Conservation (phyloP, 2,113 vertebrate genomes). For the Callipepla squamata region DNA sequence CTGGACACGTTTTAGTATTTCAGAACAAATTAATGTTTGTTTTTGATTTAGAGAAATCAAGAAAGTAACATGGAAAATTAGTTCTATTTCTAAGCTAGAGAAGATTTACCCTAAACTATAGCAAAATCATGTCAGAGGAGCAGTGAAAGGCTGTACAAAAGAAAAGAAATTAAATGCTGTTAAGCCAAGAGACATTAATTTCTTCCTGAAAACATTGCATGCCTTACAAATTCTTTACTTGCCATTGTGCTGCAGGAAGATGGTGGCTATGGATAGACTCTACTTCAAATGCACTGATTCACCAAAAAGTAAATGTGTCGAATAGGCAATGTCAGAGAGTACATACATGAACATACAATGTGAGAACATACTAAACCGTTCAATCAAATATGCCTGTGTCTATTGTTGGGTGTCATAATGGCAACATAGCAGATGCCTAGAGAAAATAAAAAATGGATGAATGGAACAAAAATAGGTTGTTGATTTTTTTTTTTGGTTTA, state of each 20-base stretch:
- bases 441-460: not conserved
- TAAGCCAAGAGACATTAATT: not conserved
- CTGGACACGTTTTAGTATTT: not conserved
- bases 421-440: not conserved
- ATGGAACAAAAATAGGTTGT: not conserved
- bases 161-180: not conserved
- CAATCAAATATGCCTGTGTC: not conserved
- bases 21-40: not conserved
- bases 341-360: not conserved
- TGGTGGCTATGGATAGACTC: not conserved
- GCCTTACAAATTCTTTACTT: not conserved
- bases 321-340: not conserved
- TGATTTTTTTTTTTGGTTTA: not conserved
- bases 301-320: not conserved
- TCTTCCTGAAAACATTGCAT: not conserved
- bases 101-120: not conserved
- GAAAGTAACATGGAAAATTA: not conserved
- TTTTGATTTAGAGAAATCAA: not conserved
- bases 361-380: not conserved
- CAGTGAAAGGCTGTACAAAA: not conserved
- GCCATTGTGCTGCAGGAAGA: not conserved
- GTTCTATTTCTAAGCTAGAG: not conserved
- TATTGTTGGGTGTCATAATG: not conserved
- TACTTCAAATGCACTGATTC: not conserved
- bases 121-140: not conserved